Evolutionary conservation across 2,113 vertebrate genomes (phyloP), one percentile per base, ranked within the genome.

Genomic region (Ondatra zibethicus): DNA sequence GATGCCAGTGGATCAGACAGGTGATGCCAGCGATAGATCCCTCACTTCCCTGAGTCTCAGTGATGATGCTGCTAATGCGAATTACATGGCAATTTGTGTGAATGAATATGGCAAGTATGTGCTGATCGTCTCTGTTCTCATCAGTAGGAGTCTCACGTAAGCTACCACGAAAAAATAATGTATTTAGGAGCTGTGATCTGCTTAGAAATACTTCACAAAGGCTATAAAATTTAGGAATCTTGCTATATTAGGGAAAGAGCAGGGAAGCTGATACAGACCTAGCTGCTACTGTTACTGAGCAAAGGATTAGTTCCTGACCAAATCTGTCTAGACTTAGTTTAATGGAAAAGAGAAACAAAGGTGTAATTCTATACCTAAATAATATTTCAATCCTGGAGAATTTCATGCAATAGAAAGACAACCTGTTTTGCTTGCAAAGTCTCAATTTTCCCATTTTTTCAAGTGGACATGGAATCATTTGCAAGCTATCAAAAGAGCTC

Each of bases 381-480:
- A 88, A 8, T 5, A 52, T 80, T 89, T 89, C 66, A 73, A 55
- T 52, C 25, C 33, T 61, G 78, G 5, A 58, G 36, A 63, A 7
- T 80, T 89, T 95, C 86, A 33, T 95, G 27, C 29, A 92, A 63
- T 77, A 58, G 73, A 77, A 89, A 95, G 33, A 52, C 50, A 96
- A 81, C 73, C 21, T 88, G 14, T 86, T 31, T 29, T 89, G 82
- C 13, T 94, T 82, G 16, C 14, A 55, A 77, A 65, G 25, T 91
- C 47, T 91, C 73, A 66, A 58, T 82, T 95, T 94, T 65, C 92
- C 65, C 39, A 70, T 95, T 93, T 96, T 96, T 93, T 96, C 65
- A 91, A 96, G 31, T 84, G 45, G 42, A 91, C 58, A 92, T 78
- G n/a, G 61, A 86, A 92, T 97, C 85, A 97, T 96, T 96, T 97